These are phyloP conservation scores for Nymphalis polychloros DNA, from an alignment of 2,888 invertebrate species.

Conservation along the genomic window DNA sequence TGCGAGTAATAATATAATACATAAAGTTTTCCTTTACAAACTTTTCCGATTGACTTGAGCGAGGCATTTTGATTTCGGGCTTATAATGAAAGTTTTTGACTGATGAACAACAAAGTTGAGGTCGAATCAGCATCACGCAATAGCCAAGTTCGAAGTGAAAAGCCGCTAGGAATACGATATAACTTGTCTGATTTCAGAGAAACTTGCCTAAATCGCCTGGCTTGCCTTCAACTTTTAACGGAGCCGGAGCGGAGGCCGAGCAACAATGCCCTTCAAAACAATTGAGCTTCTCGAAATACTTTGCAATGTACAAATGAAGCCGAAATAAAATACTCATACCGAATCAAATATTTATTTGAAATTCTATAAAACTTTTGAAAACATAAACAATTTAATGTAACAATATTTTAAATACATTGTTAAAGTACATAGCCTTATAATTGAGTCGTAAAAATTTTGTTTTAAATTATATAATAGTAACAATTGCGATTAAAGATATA, in stretches of 20 bases:
- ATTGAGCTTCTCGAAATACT: conserved; percentile 64
- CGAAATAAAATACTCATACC: conserved; percentile 46
- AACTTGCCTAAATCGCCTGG: conserved; percentile 68
- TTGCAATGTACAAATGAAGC: conserved; percentile 51
- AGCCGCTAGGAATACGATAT: conserved; percentile 69
- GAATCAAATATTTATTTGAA: conserved; percentile 23
- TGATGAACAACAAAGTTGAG: conserved; percentile 68
- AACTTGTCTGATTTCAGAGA: conserved; percentile 68
- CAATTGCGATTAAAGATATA: too few species aligned
- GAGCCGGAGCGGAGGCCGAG: conserved; percentile 61
- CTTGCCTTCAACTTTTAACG: conserved; percentile 63
- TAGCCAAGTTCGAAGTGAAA: conserved; percentile 64
- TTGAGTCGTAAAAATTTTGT: too few species aligned
- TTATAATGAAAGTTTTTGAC: conserved; percentile 60
- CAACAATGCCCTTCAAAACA: conserved; percentile 71
- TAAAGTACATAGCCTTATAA: too few species aligned
- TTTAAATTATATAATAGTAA: too few species aligned
- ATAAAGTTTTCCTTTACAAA: conserved; percentile 34
- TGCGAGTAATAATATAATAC: conserved; percentile 20
- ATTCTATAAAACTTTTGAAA: too few species aligned
- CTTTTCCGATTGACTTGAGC: conserved; percentile 32
- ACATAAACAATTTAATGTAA: too few species aligned
- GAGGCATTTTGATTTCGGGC: conserved; percentile 38
- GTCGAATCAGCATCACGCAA: conserved; percentile 70
- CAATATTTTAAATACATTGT: too few species aligned